Evolutionary conservation across 2,888 invertebrate genomes (phyloP).

Genomic region (Druceiella hillmani): DNA sequence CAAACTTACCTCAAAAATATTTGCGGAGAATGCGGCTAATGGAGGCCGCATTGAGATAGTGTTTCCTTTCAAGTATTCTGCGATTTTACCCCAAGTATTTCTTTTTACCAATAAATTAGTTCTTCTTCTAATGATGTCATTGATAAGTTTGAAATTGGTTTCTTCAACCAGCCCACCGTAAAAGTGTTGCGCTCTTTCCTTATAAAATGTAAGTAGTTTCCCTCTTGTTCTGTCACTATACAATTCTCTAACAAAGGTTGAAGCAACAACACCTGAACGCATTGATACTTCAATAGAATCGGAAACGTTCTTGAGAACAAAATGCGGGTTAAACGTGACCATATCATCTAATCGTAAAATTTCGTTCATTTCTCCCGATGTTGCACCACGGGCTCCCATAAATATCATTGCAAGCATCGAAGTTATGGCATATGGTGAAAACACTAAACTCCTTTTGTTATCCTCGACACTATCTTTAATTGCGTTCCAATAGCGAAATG

Average conservation of each 20-base stretch:
- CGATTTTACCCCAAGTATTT: conserved; percentile 69
- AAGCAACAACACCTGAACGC: conserved; percentile 68
- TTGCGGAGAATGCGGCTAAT: conserved; percentile 74
- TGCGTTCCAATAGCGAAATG: conserved; percentile 76
- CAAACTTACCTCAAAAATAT: conserved; percentile 65
- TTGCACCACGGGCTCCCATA: conserved; percentile 78
- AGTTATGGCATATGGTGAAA: conserved; percentile 81
- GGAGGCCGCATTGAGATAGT: conserved; percentile 69
- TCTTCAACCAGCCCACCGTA: conserved; percentile 85
- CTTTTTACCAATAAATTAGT: conserved; percentile 77
- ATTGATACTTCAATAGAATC: conserved; percentile 67
- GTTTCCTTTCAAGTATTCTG: conserved; percentile 70
- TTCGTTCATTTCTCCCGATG: conserved; percentile 88
- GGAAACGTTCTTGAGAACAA: conserved; percentile 79
- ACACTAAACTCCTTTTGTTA: conserved; percentile 67
- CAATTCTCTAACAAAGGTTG: conserved; percentile 76
- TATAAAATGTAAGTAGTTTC: conserved; percentile 78
- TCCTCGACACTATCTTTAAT: conserved; percentile 68
- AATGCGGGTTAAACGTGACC: conserved; percentile 85
- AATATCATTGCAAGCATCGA: conserved; percentile 89
- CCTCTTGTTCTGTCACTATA: conserved; percentile 79
- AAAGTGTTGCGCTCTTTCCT: conserved; percentile 80
- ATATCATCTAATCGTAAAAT: conserved; percentile 79
- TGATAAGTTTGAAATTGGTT: conserved; percentile 74
- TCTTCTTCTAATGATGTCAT: conserved; percentile 73